Percentiles rank a stretch among this genome's conserved stretches.
phyloP scores from a whole-genome alignment of 2,888 invertebrate genomes.

The Plebejus melissa region DNA sequence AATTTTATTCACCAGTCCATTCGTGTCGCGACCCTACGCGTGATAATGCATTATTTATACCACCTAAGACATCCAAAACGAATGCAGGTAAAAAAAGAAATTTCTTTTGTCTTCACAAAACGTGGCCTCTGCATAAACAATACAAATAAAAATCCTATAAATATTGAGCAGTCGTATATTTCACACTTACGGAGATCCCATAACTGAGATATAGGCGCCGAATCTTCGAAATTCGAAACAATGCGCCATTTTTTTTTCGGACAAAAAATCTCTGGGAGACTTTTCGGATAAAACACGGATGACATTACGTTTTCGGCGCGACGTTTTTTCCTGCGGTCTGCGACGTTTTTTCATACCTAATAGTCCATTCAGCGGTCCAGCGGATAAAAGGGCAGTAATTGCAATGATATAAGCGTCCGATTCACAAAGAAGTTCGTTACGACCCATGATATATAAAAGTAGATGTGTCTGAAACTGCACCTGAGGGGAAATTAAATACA shows the following conservation, averaged over 20 bases:
- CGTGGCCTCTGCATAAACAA: constrained; percentile 68
- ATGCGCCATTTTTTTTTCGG: constrained; percentile 51
- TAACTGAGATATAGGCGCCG: constrained; percentile 71
- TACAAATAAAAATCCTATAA: constrained; percentile 75
- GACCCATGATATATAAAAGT: neutral
- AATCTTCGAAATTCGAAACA: constrained; percentile 62
- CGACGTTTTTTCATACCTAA: constrained; percentile 26
- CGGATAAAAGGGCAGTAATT: constrained; percentile 20
- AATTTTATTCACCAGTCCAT: constrained; percentile 59
- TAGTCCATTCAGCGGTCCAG: constrained; percentile 12
- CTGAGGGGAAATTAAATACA: neutral
- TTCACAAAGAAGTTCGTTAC: constrained; percentile 19
- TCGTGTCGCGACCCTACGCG: constrained; percentile 53
- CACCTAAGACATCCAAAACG: constrained; percentile 71
- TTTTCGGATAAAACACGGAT: constrained; percentile 44
- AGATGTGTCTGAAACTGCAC: neutral
- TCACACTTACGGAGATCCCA: constrained; percentile 66
- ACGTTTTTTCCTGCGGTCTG: constrained; percentile 1
- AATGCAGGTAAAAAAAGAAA: constrained; percentile 74
- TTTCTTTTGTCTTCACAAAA: constrained; percentile 45
- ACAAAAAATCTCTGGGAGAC: constrained; percentile 43
- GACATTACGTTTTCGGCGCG: constrained; percentile 40
- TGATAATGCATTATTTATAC: constrained; percentile 78
- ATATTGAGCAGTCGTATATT: constrained; percentile 75
- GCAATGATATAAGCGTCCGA: constrained; percentile 23